Percentiles rank a stretch among this genome's conserved stretches.
Conservation (phyloP, 2,113 vertebrate genomes). For the Thunnus thynnus region DNA sequence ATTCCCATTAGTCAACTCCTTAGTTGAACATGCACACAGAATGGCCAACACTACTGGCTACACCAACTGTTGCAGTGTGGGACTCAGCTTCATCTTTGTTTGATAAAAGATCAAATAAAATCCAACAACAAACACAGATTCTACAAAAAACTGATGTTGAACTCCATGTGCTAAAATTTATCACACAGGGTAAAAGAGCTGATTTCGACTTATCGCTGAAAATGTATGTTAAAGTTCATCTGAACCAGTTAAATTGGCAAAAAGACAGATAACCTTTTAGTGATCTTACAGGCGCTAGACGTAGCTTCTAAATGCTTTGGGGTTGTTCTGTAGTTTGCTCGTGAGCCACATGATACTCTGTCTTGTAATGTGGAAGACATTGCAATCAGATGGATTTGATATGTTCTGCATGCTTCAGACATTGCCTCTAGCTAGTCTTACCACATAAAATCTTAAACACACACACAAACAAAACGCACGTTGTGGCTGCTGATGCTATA, state of each 20-base stretch:
- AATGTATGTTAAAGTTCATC: neutral
- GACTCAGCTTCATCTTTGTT: neutral
- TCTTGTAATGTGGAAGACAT: neutral
- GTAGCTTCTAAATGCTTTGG: neutral
- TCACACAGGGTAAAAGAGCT: neutral
- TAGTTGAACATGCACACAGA: too few species aligned
- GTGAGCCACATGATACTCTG: neutral
- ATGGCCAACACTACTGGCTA: too few species aligned
- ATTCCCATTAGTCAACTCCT: slow-evolving; percentile 2
- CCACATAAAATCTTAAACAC: neutral
- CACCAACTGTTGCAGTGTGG: neutral
- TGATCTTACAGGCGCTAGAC: neutral
- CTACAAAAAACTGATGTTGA: neutral
- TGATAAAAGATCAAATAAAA: neutral
- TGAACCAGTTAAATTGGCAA: neutral
- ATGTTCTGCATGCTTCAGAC: neutral
- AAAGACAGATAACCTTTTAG: neutral
- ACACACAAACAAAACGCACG: neutral
- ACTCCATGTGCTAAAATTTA: neutral
- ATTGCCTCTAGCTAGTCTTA: neutral
- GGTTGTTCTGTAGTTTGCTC: neutral
- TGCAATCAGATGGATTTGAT: slow-evolving; percentile 9
- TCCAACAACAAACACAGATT: neutral
- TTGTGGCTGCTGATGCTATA: neutral
- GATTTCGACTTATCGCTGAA: neutral